Percentiles rank a stretch among this genome's conserved stretches.
Evolutionary conservation across 2,797 vertebrate genomes (phyloP).

Genomic region (Huso huso): DNA sequence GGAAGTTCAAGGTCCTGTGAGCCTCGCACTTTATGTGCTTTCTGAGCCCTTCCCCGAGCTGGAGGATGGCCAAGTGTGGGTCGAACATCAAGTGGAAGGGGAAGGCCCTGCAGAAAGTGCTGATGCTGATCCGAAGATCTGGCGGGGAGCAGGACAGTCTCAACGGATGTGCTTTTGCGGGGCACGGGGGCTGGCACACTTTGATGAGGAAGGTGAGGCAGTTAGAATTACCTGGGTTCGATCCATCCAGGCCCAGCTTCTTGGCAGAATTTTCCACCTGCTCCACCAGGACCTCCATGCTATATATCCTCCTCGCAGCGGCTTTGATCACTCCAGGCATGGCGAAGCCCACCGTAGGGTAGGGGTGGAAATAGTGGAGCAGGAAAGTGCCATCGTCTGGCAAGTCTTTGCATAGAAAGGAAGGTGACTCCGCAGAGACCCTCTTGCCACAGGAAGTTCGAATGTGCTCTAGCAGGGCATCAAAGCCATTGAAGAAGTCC

Average conservation of each 20-base stretch:
- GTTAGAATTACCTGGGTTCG: constrained; percentile 67
- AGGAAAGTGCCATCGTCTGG: constrained; percentile 69
- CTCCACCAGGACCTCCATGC: constrained; percentile 79
- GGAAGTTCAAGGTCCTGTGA: too few species aligned
- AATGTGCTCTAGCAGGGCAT: constrained; percentile 93
- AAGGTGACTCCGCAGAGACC: constrained; percentile 83
- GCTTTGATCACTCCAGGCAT: constrained; percentile 91
- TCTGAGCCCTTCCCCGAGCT: too few species aligned
- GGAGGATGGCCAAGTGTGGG: too few species aligned
- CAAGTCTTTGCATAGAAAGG: constrained; percentile 94
- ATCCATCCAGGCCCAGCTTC: constrained; percentile 63
- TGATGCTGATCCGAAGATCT: too few species aligned
- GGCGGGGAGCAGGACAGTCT: too few species aligned
- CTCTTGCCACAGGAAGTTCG: constrained; percentile 89
- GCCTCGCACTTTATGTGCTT: too few species aligned
- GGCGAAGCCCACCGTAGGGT: constrained; percentile 82
- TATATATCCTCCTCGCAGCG: constrained; percentile 83
- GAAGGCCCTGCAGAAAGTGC: too few species aligned
- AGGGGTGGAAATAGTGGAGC: constrained; percentile 89
- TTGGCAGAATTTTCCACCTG: constrained; percentile 56
- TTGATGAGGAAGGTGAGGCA: constrained; percentile 80
- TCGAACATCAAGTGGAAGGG: too few species aligned
- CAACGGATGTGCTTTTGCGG: too few species aligned
- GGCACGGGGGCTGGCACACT: constrained; percentile 55
- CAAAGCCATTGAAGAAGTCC: constrained; percentile 97